Conservation (phyloP, 2,797 vertebrate species). For the Lophius americanus region DNA sequence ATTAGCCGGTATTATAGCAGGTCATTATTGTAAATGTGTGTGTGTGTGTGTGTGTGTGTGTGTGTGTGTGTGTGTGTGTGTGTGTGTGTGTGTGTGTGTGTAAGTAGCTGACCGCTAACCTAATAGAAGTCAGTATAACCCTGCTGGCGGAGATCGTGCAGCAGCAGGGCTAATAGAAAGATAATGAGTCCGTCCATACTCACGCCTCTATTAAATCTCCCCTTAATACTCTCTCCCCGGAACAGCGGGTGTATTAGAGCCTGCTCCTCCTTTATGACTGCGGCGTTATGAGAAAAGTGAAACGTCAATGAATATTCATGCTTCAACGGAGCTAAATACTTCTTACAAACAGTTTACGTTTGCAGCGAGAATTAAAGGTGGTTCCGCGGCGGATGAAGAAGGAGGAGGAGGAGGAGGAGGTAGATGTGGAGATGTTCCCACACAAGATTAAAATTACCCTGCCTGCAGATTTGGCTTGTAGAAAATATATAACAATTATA, state of each 20-base stretch:
- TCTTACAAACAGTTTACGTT: conserved; percentile 47
- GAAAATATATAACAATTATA: too few species aligned
- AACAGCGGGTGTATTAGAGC: conserved; percentile 74
- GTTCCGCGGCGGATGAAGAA: conserved; percentile 8
- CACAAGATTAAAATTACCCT: background rate
- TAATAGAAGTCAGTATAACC: conserved; percentile 81
- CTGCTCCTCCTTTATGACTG: conserved; percentile 72
- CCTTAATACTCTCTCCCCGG: conserved; percentile 82
- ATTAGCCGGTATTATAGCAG: conserved; percentile 74
- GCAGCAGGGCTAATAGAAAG: conserved; percentile 83
- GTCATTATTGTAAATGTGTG: conserved; percentile 38
- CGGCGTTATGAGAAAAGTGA: conserved; percentile 76
- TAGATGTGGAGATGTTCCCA: background rate
- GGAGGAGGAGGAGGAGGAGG: background rate
- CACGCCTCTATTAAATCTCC: conserved; percentile 85
- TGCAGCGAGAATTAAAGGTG: conserved; percentile 28
- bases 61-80: conserved; percentile 38
- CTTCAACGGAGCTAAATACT: conserved; percentile 59
- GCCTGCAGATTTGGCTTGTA: too few species aligned
- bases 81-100: conserved; percentile 32
- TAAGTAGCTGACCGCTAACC: conserved; percentile 76
- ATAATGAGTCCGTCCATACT: conserved; percentile 84
- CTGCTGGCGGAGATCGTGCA: conserved; percentile 70
- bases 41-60: conserved; percentile 34
- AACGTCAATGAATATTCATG: conserved; percentile 74